A percentile compares a stretch with the other conserved stretches of the same genome.
Conservation (phyloP, 2,888 invertebrate species). For the Agonum fuliginosum region DNA sequence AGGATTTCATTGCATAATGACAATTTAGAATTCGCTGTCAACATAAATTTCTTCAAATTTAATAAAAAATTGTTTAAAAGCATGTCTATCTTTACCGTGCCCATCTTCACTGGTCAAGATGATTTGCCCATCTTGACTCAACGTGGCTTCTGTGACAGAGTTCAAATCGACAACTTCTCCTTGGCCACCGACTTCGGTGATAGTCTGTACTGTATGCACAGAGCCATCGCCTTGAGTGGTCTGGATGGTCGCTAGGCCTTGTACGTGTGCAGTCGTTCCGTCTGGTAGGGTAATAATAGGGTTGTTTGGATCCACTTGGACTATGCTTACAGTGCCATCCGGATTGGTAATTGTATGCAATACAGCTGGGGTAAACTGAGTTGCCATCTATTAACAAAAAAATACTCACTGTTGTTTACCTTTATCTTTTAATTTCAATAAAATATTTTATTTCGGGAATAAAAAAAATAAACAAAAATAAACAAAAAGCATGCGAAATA, state of each 20-base stretch:
- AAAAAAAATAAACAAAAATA: background rate
- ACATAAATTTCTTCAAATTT: background rate
- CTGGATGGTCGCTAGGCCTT: slow-evolving; percentile 84
- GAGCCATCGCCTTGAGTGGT: slow-evolving; percentile 77
- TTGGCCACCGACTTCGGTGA: slow-evolving; percentile 85
- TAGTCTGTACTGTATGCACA: slow-evolving; percentile 81
- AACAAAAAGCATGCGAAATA: background rate
- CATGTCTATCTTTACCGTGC: slow-evolving; percentile 78
- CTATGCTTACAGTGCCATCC: slow-evolving; percentile 96
- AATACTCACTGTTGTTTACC: too few species aligned
- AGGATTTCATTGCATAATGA: too few species aligned
- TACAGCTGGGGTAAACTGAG: slow-evolving; percentile 91
- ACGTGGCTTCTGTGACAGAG: slow-evolving; percentile 91
- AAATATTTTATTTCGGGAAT: background rate
- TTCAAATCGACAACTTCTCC: slow-evolving; percentile 91
- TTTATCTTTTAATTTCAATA: background rate
- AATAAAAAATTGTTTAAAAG: background rate
- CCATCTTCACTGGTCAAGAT: slow-evolving; percentile 97
- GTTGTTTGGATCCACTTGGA: slow-evolving; percentile 95
- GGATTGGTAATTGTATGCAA: slow-evolving; percentile 97
- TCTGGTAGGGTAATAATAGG: slow-evolving; percentile 96
- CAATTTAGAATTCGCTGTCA: background rate
- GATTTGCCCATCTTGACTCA: slow-evolving; percentile 95
- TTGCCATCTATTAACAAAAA: slow-evolving; percentile 72
- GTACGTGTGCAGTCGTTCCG: slow-evolving; percentile 96